Percentiles rank a stretch among this genome's conserved stretches.
Conservation (phyloP, 53 echinoderm and acorn worm species). For the Holothuria scabra region DNA sequence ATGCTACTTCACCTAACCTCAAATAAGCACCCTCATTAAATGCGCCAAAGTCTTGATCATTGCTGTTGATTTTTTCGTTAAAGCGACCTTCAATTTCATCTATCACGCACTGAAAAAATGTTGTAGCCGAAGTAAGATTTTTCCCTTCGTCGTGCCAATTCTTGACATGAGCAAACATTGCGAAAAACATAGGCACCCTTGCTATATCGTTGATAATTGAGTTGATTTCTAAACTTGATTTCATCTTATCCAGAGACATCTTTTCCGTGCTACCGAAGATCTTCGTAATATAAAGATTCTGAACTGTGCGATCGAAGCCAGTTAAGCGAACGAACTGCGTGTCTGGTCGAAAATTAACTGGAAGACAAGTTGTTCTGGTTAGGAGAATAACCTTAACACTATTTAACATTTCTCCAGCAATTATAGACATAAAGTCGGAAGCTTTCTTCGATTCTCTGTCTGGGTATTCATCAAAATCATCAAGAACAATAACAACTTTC, state of each 20-base stretch:
- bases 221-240: too few species aligned
- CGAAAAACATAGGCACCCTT: too few species aligned
- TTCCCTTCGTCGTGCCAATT: too few species aligned
- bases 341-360: neutral
- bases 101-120: too few species aligned
- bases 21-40: too few species aligned
- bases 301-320: neutral
- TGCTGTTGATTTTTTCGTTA: too few species aligned
- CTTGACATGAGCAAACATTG: too few species aligned
- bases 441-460: neutral
- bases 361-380: constrained; percentile 12
- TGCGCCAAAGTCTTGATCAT: too few species aligned
- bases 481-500: constrained; percentile 7
- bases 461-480: constrained; percentile 32
- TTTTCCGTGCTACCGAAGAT: neutral
- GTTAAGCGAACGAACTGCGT: constrained; percentile 1
- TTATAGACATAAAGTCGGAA: neutral
- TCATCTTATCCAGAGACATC: neutral
- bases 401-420: constrained; percentile 14
- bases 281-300: neutral
- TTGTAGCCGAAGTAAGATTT: too few species aligned
- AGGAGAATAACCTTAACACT: constrained; percentile 14
- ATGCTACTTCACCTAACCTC: too few species aligned
- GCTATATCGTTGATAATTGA: too few species aligned
- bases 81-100: too few species aligned